Evolutionary conservation across 2,888 invertebrate genomes (phyloP).

Genomic region (Lymantria dispar): DNA sequence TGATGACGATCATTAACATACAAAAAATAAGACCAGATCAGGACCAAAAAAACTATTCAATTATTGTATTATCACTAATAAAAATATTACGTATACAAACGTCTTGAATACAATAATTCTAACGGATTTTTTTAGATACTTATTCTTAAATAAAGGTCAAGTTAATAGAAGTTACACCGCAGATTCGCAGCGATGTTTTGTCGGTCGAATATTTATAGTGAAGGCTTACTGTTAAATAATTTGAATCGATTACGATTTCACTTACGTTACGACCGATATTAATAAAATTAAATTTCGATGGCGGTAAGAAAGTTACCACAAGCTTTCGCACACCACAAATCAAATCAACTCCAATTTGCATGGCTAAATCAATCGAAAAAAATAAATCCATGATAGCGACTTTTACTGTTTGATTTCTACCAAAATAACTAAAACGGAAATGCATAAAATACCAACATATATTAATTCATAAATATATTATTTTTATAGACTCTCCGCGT

Average conservation of each 20-base stretch:
- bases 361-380: constrained; percentile 26
- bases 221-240: constrained; percentile 10
- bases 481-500: no score
- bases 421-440: constrained; percentile 6
- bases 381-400: constrained; percentile 9
- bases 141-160: no score
- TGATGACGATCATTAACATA: no score
- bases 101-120: no score
- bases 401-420: constrained; percentile 9
- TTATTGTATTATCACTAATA: no score
- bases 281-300: constrained; percentile 29
- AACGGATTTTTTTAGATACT: no score
- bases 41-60: no score
- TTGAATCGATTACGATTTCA: constrained; percentile 30
- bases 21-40: no score
- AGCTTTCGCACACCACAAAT: constrained; percentile 35
- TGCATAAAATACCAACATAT: constrained; percentile 4
- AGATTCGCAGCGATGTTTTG: neutral
- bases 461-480: no score
- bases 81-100: no score
- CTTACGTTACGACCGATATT: constrained; percentile 22
- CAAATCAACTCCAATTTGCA: constrained; percentile 26
- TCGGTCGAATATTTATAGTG: constrained; percentile 1
- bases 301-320: constrained; percentile 29
- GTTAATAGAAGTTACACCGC: no score